These are phyloP conservation scores for Odontocolon sp. DNA, from an alignment of 2,888 invertebrate species.

Conservation along the genomic window DNA sequence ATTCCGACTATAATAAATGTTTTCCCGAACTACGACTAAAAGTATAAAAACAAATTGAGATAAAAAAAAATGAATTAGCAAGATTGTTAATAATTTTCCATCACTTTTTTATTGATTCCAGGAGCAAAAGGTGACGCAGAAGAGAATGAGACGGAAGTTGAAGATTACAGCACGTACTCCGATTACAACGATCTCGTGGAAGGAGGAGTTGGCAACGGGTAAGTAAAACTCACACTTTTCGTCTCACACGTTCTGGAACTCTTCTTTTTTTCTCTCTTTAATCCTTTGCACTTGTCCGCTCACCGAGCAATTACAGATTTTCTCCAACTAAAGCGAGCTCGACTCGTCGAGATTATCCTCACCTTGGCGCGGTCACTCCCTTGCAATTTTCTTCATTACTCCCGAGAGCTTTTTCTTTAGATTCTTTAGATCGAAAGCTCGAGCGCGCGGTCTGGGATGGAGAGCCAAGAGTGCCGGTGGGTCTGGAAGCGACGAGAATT, in stretches of 20 bases:
- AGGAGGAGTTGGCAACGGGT: conserved; percentile 74
- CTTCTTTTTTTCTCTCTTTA: not conserved
- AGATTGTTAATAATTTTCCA: not conserved
- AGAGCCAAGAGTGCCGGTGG: conserved; percentile 23
- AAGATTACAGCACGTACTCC: conserved; percentile 74
- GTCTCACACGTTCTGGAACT: conserved; percentile 9
- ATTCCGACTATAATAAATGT: no score
- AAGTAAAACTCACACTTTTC: conserved; percentile 37
- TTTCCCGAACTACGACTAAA: no score
- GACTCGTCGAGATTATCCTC: conserved; percentile 45
- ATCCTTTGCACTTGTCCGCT: not conserved
- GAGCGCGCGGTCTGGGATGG: not conserved
- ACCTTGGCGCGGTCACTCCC: conserved; percentile 43
- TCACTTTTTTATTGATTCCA: conserved; percentile 47
- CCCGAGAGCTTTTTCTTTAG: conserved; percentile 50
- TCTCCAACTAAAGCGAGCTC: conserved; percentile 44
- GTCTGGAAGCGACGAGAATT: no score
- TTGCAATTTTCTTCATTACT: conserved; percentile 56
- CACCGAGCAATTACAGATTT: conserved; percentile 49
- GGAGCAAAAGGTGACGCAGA: conserved; percentile 68
- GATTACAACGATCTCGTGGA: conserved; percentile 75
- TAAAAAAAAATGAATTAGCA: not conserved
- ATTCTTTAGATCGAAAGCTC: conserved; percentile 42
- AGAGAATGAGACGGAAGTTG: conserved; percentile 71
- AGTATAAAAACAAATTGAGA: no score